Conservation (phyloP, 2,888 invertebrate species). For the Agrypnus murinus region DNA sequence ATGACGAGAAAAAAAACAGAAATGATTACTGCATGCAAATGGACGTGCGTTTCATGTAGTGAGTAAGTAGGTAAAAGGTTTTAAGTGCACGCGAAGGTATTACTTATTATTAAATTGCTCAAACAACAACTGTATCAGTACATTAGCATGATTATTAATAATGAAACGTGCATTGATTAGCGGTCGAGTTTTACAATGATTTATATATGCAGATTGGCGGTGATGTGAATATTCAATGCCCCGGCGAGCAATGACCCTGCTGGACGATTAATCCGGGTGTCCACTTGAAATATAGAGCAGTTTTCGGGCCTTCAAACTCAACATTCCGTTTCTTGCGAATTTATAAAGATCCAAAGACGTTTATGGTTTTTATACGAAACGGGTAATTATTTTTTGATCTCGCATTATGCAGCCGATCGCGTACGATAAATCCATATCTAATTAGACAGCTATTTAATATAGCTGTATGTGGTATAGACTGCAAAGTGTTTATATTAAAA, state of each 20-base stretch:
- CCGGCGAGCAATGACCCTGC: slow-evolving; percentile 53
- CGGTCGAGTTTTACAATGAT: slow-evolving; percentile 50
- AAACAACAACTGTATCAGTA: slow-evolving; percentile 49
- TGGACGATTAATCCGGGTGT: slow-evolving; percentile 54
- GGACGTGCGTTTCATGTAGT: too few species aligned
- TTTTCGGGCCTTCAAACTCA: slow-evolving; percentile 44
- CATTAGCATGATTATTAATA: slow-evolving; percentile 51
- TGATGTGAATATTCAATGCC: slow-evolving; percentile 52
- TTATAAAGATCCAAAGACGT: slow-evolving; percentile 41
- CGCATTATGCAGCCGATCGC: slow-evolving; percentile 16
- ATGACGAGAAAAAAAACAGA: background rate
- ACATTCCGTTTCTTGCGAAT: slow-evolving; percentile 41
- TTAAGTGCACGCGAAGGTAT: slow-evolving; percentile 33
- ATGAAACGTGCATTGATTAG: slow-evolving; percentile 51
- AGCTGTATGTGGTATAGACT: slow-evolving; percentile 3
- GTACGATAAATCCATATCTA: slow-evolving; percentile 34
- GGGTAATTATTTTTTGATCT: slow-evolving; percentile 36
- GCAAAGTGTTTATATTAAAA: slow-evolving; percentile 23
- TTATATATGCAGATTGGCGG: slow-evolving; percentile 52
- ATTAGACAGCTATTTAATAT: slow-evolving; percentile 29
- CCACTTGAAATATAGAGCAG: slow-evolving; percentile 54
- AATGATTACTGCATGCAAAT: slow-evolving; percentile 2
- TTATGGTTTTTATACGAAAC: slow-evolving; percentile 43
- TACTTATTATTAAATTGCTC: slow-evolving; percentile 48
- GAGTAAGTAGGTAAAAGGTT: background rate